Percentiles rank a stretch among this genome's conserved stretches.
These are phyloP conservation scores for Ceuthmochares aereus DNA, from an alignment of 2,113 vertebrate genomes.

Conservation along the genomic window DNA sequence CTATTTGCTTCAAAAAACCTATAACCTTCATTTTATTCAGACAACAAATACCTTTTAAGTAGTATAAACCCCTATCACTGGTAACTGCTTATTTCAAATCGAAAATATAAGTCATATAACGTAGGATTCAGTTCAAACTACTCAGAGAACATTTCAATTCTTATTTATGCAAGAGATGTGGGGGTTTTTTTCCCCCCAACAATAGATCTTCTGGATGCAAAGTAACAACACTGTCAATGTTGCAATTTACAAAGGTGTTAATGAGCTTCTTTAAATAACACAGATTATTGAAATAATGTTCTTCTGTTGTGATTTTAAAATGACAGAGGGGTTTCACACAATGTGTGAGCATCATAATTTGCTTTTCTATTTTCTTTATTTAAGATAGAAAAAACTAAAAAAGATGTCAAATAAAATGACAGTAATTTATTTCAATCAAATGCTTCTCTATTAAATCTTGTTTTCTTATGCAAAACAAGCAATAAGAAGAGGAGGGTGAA, in stretches of 20 bases:
- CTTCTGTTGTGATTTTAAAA: conserved; percentile 55
- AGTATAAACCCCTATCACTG: neutral
- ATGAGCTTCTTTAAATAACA: conserved; percentile 71
- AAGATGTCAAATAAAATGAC: conserved; percentile 58
- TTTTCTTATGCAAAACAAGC: conserved; percentile 16
- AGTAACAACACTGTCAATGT: conserved; percentile 42
- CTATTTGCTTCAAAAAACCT: neutral
- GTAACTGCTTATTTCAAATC: neutral
- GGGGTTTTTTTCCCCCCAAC: neutral
- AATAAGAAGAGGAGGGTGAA: neutral
- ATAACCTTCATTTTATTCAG: neutral
- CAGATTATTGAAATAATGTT: conserved; percentile 62
- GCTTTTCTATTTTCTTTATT: conserved; percentile 60
- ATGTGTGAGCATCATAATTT: conserved; percentile 47
- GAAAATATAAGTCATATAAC: neutral
- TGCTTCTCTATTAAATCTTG: conserved; percentile 7
- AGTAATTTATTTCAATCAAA: conserved; percentile 57
- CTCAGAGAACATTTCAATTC: conserved; percentile 24
- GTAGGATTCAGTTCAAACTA: conserved; percentile 22
- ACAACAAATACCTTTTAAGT: neutral
- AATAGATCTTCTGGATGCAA: conserved; percentile 53
- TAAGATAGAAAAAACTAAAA: conserved; percentile 59
- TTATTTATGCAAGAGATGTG: conserved; percentile 5
- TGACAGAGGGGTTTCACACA: conserved; percentile 43
- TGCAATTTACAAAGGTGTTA: conserved; percentile 72